Evolutionary conservation across 1,140 invertebrate genomes (phyloP).

Genomic region (Drosophila kurseongensis): DNA sequence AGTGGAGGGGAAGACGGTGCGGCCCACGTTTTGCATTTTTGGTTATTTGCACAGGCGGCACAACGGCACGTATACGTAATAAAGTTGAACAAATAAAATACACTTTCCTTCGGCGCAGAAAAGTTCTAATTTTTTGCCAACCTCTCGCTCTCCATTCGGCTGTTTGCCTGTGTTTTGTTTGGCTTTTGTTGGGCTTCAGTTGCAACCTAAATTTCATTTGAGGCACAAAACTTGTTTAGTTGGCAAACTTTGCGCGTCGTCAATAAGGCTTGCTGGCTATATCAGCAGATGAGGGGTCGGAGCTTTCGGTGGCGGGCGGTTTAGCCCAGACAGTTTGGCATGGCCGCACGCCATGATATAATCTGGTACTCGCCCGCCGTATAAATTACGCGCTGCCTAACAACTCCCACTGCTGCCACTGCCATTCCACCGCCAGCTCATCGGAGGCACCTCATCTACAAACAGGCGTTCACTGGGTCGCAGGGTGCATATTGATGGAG

Average conservation of each 20-base stretch:
- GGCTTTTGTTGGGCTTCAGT: slow-evolving; percentile 80
- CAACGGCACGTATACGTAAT: slow-evolving; percentile 82
- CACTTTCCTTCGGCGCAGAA: slow-evolving; percentile 75
- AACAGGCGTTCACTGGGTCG: slow-evolving; percentile 26
- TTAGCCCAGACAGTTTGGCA: slow-evolving; percentile 64
- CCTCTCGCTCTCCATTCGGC: slow-evolving; percentile 27
- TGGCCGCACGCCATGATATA: slow-evolving; percentile 74
- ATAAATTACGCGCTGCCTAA: slow-evolving; percentile 67
- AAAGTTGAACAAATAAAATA: slow-evolving; percentile 83
- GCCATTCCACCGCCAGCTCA: slow-evolving; percentile 1
- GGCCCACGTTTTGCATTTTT: slow-evolving; percentile 75
- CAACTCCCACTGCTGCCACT: slow-evolving; percentile 14
- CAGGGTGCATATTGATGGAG: slow-evolving; percentile 31
- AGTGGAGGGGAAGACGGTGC: slow-evolving; percentile 1
- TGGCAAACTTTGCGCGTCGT: slow-evolving; percentile 82
- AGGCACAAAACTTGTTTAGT: slow-evolving; percentile 83
- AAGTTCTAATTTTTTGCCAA: slow-evolving; percentile 75
- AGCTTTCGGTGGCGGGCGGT: slow-evolving; percentile 7
- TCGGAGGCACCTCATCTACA: slow-evolving; percentile 9
- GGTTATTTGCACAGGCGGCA: slow-evolving; percentile 78
- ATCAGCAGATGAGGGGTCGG: slow-evolving; percentile 1
- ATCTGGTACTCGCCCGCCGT: slow-evolving; percentile 57
- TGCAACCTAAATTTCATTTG: slow-evolving; percentile 83
- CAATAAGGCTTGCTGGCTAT: slow-evolving; percentile 69
- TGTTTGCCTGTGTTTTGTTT: slow-evolving; percentile 68